Percentiles rank a stretch among this genome's conserved stretches.
phyloP scores from a whole-genome alignment of 2,888 invertebrate species.

The Papilio protenor region DNA sequence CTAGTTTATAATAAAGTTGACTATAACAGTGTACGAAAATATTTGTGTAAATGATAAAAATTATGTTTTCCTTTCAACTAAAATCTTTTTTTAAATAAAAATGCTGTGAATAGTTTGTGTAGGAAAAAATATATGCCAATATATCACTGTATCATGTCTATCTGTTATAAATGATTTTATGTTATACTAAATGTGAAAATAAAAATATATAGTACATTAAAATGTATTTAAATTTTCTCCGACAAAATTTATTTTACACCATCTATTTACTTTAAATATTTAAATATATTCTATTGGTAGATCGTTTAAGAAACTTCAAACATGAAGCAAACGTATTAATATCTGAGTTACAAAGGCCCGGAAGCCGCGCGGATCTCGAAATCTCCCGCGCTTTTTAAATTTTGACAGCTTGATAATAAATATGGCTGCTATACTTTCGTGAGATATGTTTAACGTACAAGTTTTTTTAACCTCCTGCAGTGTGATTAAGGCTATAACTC shows the following conservation, averaged over 20 bases:
- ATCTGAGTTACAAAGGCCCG: conserved; percentile 39
- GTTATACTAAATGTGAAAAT: not conserved
- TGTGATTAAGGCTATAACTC: not conserved
- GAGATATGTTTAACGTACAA: not conserved
- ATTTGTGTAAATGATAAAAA: not conserved
- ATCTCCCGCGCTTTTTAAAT: conserved; percentile 36
- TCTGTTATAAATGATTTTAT: conserved; percentile 4
- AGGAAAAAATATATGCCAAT: not conserved
- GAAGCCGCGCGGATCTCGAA: conserved; percentile 20
- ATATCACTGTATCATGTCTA: not conserved
- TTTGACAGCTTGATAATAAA: conserved; percentile 39
- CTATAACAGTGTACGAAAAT: not conserved
- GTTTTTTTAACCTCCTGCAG: not conserved
- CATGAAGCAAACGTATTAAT: conserved; percentile 41
- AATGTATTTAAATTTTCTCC: not conserved
- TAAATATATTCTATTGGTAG: conserved; percentile 20
- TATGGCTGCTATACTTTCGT: conserved; percentile 9
- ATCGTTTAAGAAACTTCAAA: conserved; percentile 38
- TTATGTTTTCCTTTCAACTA: not conserved
- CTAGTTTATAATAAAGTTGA: too few relatives aligned
- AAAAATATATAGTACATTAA: not conserved
- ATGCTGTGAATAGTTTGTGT: not conserved
- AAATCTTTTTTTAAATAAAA: not conserved
- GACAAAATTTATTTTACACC: conserved; percentile 13
- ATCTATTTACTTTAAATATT: conserved; percentile 15